A percentile compares a stretch with the other conserved stretches of the same genome.
These are phyloP conservation scores for Alloplasta piceator DNA, from an alignment of 2,888 invertebrate genomes.

Conservation along the genomic window DNA sequence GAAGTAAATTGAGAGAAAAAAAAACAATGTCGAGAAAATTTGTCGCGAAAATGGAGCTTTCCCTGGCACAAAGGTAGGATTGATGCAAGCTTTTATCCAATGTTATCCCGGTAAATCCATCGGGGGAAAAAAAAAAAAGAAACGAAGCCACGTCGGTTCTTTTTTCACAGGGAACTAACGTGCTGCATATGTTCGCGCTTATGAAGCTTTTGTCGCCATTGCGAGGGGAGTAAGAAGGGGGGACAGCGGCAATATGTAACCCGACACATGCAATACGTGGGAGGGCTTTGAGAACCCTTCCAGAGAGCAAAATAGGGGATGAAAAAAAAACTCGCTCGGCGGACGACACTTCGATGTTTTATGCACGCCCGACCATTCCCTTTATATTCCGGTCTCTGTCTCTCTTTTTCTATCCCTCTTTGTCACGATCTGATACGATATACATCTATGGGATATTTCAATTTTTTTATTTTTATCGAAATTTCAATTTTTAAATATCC, in stretches of 20 bases:
- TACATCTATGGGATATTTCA: not conserved
- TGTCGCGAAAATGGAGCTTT: no score
- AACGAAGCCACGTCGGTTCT: not conserved
- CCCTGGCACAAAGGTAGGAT: no score
- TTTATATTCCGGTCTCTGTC: not conserved
- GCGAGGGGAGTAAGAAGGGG: not conserved
- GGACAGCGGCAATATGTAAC: conserved; percentile 2
- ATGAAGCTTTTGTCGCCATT: conserved; percentile 1
- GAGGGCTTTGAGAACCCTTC: conserved; percentile 18
- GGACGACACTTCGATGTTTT: conserved; percentile 34
- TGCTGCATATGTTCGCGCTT: not conserved
- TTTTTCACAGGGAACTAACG: not conserved
- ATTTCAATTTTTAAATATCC: no score
- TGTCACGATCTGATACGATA: not conserved
- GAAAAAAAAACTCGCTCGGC: conserved; percentile 25
- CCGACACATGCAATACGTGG: conserved; percentile 16
- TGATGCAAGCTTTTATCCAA: not conserved
- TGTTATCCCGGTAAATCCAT: conserved; percentile 5
- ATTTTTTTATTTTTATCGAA: no score
- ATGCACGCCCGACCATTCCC: conserved; percentile 24
- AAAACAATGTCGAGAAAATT: no score
- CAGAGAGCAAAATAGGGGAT: conserved; percentile 11
- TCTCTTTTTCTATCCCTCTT: not conserved
- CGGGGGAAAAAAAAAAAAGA: not conserved
- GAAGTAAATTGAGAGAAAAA: no score